Conservation (phyloP, 1,140 invertebrate genomes). For the Harlomillsia oculata region DNA sequence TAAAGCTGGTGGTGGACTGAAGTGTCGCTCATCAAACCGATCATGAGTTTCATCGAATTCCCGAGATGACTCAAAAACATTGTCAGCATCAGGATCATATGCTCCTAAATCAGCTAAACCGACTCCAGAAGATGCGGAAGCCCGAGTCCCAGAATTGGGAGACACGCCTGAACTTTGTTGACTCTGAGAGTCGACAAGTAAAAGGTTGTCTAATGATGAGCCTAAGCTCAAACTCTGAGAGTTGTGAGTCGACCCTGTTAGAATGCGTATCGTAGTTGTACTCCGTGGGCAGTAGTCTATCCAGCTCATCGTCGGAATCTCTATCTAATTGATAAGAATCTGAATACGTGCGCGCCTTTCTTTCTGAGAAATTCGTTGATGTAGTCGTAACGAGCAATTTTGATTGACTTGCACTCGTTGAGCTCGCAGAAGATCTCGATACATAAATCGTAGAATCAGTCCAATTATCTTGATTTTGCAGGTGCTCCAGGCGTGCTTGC, state of each 20-base stretch:
- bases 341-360: constrained; percentile 24
- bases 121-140: not conserved
- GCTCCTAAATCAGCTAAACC: constrained; percentile 11
- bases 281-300: constrained; percentile 15
- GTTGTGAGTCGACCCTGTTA: constrained; percentile 24
- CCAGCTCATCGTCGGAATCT: constrained; percentile 24
- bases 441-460: constrained; percentile 16
- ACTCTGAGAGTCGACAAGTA: constrained; percentile 27
- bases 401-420: constrained; percentile 5
- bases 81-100: constrained; percentile 23
- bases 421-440: constrained; percentile 9
- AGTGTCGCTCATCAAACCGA: not conserved
- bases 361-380: not conserved
- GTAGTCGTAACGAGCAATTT: not conserved
- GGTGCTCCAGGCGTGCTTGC: not conserved
- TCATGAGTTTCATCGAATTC: not conserved
- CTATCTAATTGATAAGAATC: constrained; percentile 28
- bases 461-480: constrained; percentile 19
- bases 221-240: constrained; percentile 31
- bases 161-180: constrained; percentile 29
- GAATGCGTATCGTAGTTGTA: constrained; percentile 13
- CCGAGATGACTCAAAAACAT: constrained; percentile 20
- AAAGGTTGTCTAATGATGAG: constrained; percentile 30
- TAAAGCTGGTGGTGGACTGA: constrained; percentile 20
- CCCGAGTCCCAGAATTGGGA: constrained; percentile 27